A percentile compares a stretch with the other conserved stretches of the same genome.
Evolutionary conservation across 2,888 invertebrate species (phyloP).

Genomic region (Mayetiola destructor): DNA sequence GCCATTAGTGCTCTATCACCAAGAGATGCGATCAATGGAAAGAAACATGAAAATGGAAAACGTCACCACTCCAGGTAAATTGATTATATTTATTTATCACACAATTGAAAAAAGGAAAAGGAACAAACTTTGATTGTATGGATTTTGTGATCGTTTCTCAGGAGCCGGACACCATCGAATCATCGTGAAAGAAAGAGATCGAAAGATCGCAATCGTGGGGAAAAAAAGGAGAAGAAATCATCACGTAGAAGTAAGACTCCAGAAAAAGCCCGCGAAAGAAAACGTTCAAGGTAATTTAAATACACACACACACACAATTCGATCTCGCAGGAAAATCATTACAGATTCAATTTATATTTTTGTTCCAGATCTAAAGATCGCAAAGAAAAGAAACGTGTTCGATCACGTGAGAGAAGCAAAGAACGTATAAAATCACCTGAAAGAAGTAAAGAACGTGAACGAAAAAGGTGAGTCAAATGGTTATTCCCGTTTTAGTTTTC

Average conservation of each 20-base stretch:
- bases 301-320: background rate
- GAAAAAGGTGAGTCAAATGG: too few species aligned
- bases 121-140: too few species aligned
- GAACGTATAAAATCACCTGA: conserved; percentile 17
- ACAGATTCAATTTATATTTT: background rate
- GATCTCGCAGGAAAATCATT: background rate
- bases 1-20: conserved; percentile 21
- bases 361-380: conserved; percentile 16
- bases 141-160: background rate
- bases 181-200: conserved; percentile 16
- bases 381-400: conserved; percentile 22
- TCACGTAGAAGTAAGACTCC: conserved; percentile 21
- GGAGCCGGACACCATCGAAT: conserved; percentile 42
- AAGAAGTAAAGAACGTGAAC: too few species aligned
- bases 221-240: conserved; percentile 26
- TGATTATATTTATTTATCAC: background rate
- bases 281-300: conserved; percentile 21
- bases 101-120: too few species aligned
- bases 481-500: too few species aligned
- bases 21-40: conserved; percentile 15
- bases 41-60: conserved; percentile 18
- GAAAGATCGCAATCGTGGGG: background rate
- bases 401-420: conserved; percentile 26
- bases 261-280: too few species aligned
- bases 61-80: conserved; percentile 15